phyloP scores from a whole-genome alignment of 2,113 vertebrate genomes.

The Orientallactaga bullata region DNA sequence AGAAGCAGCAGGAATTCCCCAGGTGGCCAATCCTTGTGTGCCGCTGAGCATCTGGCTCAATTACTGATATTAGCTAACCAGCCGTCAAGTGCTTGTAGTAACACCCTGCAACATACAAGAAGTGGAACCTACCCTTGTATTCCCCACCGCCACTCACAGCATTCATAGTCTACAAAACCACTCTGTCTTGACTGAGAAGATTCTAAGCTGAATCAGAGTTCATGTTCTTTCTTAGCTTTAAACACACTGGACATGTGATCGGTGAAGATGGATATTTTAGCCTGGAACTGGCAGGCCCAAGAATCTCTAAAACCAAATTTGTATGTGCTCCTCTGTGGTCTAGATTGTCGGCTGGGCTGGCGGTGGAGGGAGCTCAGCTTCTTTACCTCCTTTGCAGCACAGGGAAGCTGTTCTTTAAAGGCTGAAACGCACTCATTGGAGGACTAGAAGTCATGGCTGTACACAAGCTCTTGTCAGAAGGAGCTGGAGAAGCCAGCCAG shows the following conservation, averaged over 20 bases:
- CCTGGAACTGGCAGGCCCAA: slow-evolving; percentile 3
- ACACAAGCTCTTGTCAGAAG: slow-evolving; percentile 27
- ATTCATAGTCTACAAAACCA: neutral
- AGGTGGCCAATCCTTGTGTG: accelerated
- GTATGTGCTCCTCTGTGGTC: neutral
- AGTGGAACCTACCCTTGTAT: neutral
- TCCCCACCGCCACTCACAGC: neutral
- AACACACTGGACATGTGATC: neutral
- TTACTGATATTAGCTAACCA: neutral
- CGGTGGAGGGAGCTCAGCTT: neutral
- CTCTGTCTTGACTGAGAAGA: slow-evolving; percentile 17
- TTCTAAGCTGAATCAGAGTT: slow-evolving; percentile 25
- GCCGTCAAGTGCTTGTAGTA: neutral
- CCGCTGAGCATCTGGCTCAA: neutral
- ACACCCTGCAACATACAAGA: accelerated
- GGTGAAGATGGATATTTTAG: neutral
- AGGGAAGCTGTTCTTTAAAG: neutral
- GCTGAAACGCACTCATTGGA: neutral
- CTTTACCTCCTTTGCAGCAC: neutral
- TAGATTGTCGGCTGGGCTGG: neutral
- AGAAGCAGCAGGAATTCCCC: neutral
- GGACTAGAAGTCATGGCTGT: neutral
- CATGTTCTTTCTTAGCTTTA: slow-evolving; percentile 1
- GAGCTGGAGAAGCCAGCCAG: slow-evolving; percentile 53
- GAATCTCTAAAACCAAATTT: neutral